Evolutionary conservation across 1,140 invertebrate genomes (phyloP).

Genomic region (Babylonia areolata): DNA sequence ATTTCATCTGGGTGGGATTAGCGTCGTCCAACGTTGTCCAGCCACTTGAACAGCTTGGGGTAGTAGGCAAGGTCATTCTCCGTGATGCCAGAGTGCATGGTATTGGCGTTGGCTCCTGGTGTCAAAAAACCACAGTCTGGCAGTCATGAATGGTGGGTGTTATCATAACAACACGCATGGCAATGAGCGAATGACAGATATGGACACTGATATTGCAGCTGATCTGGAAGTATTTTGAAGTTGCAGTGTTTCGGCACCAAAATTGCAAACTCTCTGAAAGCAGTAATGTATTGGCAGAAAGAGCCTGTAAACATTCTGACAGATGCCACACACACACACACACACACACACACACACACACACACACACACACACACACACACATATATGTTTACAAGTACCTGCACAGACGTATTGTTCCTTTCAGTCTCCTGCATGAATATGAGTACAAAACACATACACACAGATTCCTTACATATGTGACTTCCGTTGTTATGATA

Average conservation of each 20-base stretch:
- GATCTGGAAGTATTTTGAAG: too few relatives aligned
- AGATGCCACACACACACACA: constrained; percentile 1
- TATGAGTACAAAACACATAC: constrained; percentile 15
- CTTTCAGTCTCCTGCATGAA: too few relatives aligned
- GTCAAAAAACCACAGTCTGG: neutral
- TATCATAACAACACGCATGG: neutral
- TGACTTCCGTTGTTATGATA: too few relatives aligned
- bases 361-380: neutral
- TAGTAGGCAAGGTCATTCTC: constrained; percentile 32
- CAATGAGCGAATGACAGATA: too few relatives aligned
- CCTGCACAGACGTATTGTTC: neutral
- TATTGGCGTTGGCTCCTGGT: neutral
- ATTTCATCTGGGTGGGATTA: neutral
- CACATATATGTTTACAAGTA: neutral
- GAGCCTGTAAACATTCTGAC: too few relatives aligned
- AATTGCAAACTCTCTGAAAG: too few relatives aligned
- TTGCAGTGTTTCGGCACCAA: too few relatives aligned
- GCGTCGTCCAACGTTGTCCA: constrained; percentile 26
- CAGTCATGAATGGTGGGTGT: neutral
- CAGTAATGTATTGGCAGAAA: too few relatives aligned
- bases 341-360: neutral
- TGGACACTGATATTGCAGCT: too few relatives aligned
- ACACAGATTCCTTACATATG: neutral
- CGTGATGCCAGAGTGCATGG: neutral
- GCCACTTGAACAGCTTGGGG: constrained; percentile 36